Conservation (phyloP, 1,140 invertebrate species). For the Palaemon carinicauda region DNA sequence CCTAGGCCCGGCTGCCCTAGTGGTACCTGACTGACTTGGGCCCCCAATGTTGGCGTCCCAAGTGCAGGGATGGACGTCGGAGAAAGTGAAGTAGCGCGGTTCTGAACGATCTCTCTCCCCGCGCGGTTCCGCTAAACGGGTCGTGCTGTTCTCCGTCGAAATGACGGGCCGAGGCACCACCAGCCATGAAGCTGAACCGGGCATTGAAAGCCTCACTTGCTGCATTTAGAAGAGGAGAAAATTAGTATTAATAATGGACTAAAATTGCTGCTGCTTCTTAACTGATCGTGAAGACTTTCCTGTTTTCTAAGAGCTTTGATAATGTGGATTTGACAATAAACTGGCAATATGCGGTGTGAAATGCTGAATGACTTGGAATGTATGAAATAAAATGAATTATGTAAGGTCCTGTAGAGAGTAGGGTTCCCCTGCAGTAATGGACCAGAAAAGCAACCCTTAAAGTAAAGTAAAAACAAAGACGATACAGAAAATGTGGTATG, state of each 20-base stretch:
- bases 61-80: conserved; percentile 56
- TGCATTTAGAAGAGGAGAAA: background rate
- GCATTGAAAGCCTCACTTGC: conserved; percentile 60
- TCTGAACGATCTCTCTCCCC: conserved; percentile 54
- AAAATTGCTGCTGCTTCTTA: too few species aligned
- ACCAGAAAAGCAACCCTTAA: too few species aligned
- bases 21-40: background rate
- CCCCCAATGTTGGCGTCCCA: conserved; percentile 14
- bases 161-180: conserved; percentile 62
- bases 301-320: too few species aligned
- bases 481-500: too few species aligned
- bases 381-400: too few species aligned
- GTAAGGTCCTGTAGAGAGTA: too few species aligned
- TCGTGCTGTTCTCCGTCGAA: conserved; percentile 64
- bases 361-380: too few species aligned
- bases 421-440: too few species aligned
- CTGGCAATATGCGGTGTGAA: too few species aligned
- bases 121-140: conserved; percentile 56
- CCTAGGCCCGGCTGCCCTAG: conserved; percentile 35
- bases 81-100: conserved; percentile 57
- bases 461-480: too few species aligned
- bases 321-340: too few species aligned
- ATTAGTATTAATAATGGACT: background rate
- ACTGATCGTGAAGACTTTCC: too few species aligned
- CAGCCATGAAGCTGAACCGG: conserved; percentile 58